Conservation (phyloP, 2,113 vertebrate genomes). For the Miniopterus natalensis region DNA sequence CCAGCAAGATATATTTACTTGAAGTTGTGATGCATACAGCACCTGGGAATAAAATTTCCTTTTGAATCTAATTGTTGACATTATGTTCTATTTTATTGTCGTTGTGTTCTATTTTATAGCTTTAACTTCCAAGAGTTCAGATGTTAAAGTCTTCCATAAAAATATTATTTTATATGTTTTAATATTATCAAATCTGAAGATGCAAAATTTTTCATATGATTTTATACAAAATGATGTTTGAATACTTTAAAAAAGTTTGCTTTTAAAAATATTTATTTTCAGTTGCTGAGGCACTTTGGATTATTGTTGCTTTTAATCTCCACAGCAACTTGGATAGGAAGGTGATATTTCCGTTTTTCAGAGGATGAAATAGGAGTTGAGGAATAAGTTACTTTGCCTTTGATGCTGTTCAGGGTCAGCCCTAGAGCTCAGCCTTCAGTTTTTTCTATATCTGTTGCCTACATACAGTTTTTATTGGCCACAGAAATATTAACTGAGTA, state of each 20-base stretch:
- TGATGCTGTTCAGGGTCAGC: not conserved
- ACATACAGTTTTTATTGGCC: not conserved
- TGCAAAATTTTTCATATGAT: not conserved
- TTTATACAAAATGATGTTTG: not conserved
- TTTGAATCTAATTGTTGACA: not conserved
- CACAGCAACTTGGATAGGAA: not conserved
- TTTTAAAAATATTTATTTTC: not conserved
- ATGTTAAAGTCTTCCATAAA: constrained; percentile 1
- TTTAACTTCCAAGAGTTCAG: not conserved
- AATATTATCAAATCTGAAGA: constrained; percentile 8
- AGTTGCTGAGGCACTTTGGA: not conserved
- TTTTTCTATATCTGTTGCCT: not conserved
- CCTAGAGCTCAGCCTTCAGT: not conserved
- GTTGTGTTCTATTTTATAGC: not conserved
- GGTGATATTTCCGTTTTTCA: not conserved
- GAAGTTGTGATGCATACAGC: not conserved
- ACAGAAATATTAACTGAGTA: not conserved
- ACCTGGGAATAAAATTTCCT: not conserved
- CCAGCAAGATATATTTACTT: not conserved
- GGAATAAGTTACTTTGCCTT: not conserved
- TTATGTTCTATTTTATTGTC: not conserved
- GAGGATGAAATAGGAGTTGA: not conserved
- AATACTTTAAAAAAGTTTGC: not conserved
- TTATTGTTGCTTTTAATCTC: not conserved
- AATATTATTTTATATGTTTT: not conserved